A percentile compares a stretch with the other conserved stretches of the same genome.
phyloP scores from a whole-genome alignment of 2,888 invertebrate species.

The Trachelus iudaicus region DNA sequence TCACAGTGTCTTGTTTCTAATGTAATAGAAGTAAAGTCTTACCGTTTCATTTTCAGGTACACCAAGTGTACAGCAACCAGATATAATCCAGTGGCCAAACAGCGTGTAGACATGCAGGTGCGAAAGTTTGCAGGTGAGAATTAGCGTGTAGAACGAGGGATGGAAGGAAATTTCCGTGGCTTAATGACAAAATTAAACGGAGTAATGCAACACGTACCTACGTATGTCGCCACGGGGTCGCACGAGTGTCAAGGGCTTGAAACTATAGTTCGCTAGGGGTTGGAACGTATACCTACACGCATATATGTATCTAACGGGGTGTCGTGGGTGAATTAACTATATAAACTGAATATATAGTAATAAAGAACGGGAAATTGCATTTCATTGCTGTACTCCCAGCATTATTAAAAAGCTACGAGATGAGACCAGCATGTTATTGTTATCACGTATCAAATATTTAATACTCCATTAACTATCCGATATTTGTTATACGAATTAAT shows the following conservation, averaged over 20 bases:
- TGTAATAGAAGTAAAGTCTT: not conserved
- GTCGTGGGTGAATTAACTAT: not conserved
- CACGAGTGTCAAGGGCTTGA: not conserved
- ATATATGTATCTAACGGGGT: not conserved
- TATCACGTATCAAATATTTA: not conserved
- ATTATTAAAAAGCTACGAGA: not conserved
- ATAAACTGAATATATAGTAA: not conserved
- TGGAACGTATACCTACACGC: not conserved
- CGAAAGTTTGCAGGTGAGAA: not conserved
- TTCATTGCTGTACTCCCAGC: not conserved
- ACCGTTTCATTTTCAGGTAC: not conserved
- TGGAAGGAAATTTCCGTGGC: constrained; percentile 41
- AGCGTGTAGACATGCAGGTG: not conserved
- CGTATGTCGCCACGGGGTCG: not conserved
- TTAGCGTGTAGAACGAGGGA: constrained; percentile 9
- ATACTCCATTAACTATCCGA: not conserved
- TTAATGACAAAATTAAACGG: constrained; percentile 49
- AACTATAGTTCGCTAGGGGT: not conserved
- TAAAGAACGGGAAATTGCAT: not conserved
- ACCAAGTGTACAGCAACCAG: not conserved
- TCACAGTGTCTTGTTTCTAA: not conserved
- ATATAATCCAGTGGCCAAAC: not conserved
- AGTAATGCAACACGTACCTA: constrained; percentile 28
- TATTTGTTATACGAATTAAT: not conserved
- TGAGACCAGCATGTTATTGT: not conserved